These are phyloP conservation scores for Plemyria rubiginata DNA, from an alignment of 2,888 invertebrate species.

Conservation along the genomic window DNA sequence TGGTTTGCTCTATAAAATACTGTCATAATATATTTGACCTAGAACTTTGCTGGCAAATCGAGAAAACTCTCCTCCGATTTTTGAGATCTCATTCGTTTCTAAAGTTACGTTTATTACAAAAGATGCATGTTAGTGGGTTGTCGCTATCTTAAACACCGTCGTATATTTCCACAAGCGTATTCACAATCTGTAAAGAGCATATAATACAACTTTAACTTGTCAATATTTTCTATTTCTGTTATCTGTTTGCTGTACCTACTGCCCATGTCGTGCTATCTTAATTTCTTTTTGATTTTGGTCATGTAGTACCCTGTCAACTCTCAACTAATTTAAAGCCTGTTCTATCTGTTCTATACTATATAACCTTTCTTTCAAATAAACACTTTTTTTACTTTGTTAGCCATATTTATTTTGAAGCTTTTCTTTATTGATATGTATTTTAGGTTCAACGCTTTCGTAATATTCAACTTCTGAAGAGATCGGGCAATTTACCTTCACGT, in stretches of 20 bases:
- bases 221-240: slow-evolving; percentile 18
- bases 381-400: too few species aligned
- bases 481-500: slow-evolving; percentile 4
- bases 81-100: slow-evolving; percentile 2
- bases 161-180: slow-evolving; percentile 19
- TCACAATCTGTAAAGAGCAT: slow-evolving; percentile 23
- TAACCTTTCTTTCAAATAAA: too few species aligned
- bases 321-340: neutral
- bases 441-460: neutral
- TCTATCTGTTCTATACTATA: too few species aligned
- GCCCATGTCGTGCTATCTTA: slow-evolving; percentile 22
- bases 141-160: slow-evolving; percentile 17
- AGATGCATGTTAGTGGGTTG: slow-evolving; percentile 10
- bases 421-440: neutral
- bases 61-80: slow-evolving; percentile 2
- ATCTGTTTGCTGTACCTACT: slow-evolving; percentile 17
- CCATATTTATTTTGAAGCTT: too few species aligned
- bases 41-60: neutral
- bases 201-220: slow-evolving; percentile 19
- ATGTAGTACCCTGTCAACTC: slow-evolving; percentile 2
- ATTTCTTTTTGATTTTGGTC: slow-evolving; percentile 12
- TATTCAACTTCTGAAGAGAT: neutral
- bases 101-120: slow-evolving; percentile 13
- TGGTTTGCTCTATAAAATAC: neutral
- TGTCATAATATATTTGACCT: neutral